Conservation (phyloP, 2,113 vertebrate species). For the Forbesichthys papilliferus region DNA sequence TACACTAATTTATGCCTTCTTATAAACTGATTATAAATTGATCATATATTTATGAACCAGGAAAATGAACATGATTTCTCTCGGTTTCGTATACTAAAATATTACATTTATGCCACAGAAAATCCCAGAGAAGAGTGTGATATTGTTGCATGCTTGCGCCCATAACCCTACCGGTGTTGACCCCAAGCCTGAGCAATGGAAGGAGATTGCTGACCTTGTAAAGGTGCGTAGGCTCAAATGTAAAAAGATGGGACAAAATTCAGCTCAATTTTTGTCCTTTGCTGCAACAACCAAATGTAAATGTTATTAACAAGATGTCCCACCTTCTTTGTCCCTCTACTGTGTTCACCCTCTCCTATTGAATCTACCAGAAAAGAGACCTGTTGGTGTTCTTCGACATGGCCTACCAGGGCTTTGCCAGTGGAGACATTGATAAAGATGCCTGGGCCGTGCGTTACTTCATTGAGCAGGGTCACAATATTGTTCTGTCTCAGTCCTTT, state of each 20-base stretch:
- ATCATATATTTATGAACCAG: too few relatives aligned
- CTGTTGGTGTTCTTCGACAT: conserved; percentile 96
- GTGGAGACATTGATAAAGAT: conserved; percentile 91
- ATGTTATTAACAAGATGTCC: neutral
- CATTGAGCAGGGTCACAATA: conserved; percentile 90
- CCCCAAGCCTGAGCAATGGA: conserved; percentile 93
- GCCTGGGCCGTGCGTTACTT: conserved; percentile 96
- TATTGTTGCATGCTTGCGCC: conserved; percentile 93
- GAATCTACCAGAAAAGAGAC: conserved; percentile 84
- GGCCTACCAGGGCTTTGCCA: conserved; percentile 99
- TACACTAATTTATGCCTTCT: too few relatives aligned
- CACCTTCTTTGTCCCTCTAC: neutral
- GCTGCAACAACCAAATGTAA: conserved; percentile 4
- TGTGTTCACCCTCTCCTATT: neutral
- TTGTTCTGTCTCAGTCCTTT: conserved; percentile 91
- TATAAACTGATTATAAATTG: too few relatives aligned
- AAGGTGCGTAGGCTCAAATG: conserved; percentile 78
- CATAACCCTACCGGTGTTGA: conserved; percentile 98
- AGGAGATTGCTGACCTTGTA: conserved; percentile 83
- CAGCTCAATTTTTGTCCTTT: neutral
- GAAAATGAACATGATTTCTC: neutral
- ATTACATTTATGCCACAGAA: conserved; percentile 76
- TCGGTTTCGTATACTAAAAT: neutral
- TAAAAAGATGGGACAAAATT: neutral
- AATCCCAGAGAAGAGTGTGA: conserved; percentile 92